A percentile compares a stretch with the other conserved stretches of the same genome.
Conservation (phyloP, 2,797 vertebrate genomes). For the Sebastes alutus region DNA sequence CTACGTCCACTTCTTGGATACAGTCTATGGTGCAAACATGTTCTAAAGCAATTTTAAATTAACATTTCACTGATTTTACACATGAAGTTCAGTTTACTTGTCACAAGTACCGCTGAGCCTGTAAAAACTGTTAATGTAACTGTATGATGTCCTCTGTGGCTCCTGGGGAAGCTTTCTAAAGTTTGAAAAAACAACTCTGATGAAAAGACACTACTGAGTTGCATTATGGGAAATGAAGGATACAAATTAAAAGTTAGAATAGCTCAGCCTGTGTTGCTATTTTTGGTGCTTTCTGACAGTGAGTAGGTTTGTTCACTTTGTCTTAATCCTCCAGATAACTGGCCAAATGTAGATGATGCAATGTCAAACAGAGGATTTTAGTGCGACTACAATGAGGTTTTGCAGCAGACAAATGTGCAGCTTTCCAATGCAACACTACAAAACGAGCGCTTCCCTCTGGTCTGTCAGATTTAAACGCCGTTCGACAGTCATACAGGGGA, state of each 20-base stretch:
- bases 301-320: background rate
- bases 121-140: background rate
- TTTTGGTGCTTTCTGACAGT: background rate
- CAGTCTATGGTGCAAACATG: background rate
- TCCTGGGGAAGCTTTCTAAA: too few species aligned
- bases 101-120: background rate
- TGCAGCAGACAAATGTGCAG: background rate
- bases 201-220: background rate
- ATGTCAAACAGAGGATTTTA: background rate
- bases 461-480: background rate
- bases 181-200: background rate
- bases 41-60: background rate
- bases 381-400: background rate
- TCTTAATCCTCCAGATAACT: background rate
- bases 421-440: slow-evolving; percentile 4
- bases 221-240: background rate
- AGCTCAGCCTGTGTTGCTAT: background rate
- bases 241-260: background rate
- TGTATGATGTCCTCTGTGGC: background rate
- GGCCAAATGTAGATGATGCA: background rate
- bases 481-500: slow-evolving; percentile 1
- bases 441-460: background rate
- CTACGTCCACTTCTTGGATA: background rate
- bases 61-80: background rate
- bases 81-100: background rate